Evolutionary conservation across 2,113 vertebrate genomes (phyloP).

Genomic region (Semnornis frantzii): DNA sequence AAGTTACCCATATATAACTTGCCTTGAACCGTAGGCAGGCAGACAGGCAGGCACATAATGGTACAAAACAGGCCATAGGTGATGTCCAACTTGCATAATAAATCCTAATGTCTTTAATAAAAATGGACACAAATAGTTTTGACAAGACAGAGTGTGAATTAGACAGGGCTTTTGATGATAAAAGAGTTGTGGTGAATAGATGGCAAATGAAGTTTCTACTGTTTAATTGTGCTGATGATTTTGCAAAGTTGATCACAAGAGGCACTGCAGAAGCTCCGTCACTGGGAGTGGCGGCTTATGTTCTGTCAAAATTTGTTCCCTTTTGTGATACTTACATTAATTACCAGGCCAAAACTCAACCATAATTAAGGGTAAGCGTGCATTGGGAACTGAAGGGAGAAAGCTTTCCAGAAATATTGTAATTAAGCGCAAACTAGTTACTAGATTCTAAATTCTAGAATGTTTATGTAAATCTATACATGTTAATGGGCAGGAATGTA

Average conservation of each 20-base stretch:
- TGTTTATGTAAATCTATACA: not conserved
- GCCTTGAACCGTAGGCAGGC: not conserved
- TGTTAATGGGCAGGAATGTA: slow-evolving; percentile 29
- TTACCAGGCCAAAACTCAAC: not conserved
- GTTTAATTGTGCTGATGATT: not conserved
- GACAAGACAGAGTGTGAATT: not conserved
- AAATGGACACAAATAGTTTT: not conserved
- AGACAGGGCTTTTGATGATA: not conserved
- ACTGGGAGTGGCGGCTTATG: not conserved
- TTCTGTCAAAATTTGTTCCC: not conserved
- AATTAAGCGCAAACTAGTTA: slow-evolving; percentile 18
- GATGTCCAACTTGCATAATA: not conserved
- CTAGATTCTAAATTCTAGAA: slow-evolving; percentile 13
- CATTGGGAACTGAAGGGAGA: not conserved
- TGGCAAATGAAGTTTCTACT: not conserved
- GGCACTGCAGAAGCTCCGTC: not conserved
- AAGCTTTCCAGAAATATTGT: slow-evolving; percentile 14
- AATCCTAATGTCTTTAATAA: not conserved
- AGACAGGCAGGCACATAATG: not conserved
- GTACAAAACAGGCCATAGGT: not conserved
- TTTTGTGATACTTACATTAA: not conserved
- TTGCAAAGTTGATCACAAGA: not conserved
- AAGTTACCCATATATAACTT: not conserved
- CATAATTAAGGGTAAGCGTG: not conserved
- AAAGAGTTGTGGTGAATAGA: not conserved